A percentile compares a stretch with the other conserved stretches of the same genome.
Conservation (phyloP, 2,113 vertebrate species). For the Speoplatyrhinus poulsoni region DNA sequence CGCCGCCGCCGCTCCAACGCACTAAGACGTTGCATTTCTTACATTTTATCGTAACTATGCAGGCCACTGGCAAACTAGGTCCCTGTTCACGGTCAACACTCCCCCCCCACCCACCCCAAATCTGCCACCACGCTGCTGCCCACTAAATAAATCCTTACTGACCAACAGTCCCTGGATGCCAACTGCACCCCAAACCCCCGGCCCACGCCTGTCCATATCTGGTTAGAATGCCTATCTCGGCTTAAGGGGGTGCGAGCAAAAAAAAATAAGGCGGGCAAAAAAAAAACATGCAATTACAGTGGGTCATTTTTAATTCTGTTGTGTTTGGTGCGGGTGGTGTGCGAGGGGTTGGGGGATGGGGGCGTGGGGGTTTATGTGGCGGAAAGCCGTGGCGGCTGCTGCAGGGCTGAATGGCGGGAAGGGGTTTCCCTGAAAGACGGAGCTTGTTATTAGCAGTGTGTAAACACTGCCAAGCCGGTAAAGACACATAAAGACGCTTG, state of each 20-base stretch:
- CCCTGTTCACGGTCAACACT: conserved; percentile 55
- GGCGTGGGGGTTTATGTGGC: conserved; percentile 69
- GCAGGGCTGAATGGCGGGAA: conserved; percentile 69
- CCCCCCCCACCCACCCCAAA: conserved; percentile 49
- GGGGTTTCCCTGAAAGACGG: conserved; percentile 75
- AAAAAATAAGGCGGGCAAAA: conserved; percentile 74
- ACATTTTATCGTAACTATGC: conserved; percentile 76
- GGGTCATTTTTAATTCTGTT: conserved; percentile 76
- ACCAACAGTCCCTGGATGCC: conserved; percentile 69
- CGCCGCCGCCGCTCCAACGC: conserved; percentile 30
- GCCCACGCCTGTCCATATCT: conserved; percentile 59
- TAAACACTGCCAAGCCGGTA: conserved; percentile 82
- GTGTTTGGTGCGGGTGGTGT: conserved; percentile 70
- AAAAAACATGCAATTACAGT: conserved; percentile 80
- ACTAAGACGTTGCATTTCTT: conserved; percentile 74
- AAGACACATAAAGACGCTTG: conserved; percentile 78
- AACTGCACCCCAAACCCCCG: conserved; percentile 13
- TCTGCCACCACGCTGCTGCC: conserved; percentile 61
- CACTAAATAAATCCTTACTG: conserved; percentile 18
- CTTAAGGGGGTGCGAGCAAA: conserved; percentile 73
- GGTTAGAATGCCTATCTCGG: conserved; percentile 77
- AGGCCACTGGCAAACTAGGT: conserved; percentile 71
- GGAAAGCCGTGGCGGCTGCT: conserved; percentile 76
- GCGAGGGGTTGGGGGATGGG: conserved; percentile 31
- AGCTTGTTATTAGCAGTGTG: conserved; percentile 81